Evolutionary conservation across 2,888 invertebrate species (phyloP).

Genomic region (Sphaeridia pumilis): DNA sequence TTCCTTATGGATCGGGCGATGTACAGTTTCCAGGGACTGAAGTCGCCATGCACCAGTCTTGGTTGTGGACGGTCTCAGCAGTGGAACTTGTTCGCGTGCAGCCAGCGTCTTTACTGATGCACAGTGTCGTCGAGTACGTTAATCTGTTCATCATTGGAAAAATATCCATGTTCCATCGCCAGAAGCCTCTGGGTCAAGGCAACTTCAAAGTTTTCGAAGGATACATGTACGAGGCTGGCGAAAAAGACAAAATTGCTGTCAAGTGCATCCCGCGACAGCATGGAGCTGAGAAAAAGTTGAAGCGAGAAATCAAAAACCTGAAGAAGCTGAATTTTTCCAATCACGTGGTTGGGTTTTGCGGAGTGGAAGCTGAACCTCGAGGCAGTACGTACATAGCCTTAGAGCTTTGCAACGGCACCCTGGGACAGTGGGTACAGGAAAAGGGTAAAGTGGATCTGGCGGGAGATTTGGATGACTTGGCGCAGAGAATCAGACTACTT

Average conservation of each 20-base stretch:
- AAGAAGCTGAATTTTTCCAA: too few species aligned
- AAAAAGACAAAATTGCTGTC: neutral
- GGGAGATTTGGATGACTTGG: neutral
- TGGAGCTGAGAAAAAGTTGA: too few species aligned
- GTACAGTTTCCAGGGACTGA: too few species aligned
- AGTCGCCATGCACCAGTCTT: too few species aligned
- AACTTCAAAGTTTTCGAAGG: neutral
- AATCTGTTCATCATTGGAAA: neutral
- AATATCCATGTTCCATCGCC: neutral
- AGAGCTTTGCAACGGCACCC: neutral
- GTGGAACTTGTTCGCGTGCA: too few species aligned
- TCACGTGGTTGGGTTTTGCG: too few species aligned
- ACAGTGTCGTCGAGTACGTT: neutral
- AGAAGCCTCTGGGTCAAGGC: neutral
- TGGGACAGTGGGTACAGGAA: neutral
- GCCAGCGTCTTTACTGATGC: too few species aligned
- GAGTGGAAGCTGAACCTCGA: too few species aligned
- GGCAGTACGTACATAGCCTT: neutral
- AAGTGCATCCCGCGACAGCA: neutral
- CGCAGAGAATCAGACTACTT: neutral
- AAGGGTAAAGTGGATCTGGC: neutral
- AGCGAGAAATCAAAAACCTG: too few species aligned
- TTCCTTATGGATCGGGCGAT: too few species aligned
- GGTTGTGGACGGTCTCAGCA: too few species aligned
- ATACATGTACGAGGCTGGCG: neutral